Conservation (phyloP, 2,888 invertebrate species). For the Drosophila rubida region DNA sequence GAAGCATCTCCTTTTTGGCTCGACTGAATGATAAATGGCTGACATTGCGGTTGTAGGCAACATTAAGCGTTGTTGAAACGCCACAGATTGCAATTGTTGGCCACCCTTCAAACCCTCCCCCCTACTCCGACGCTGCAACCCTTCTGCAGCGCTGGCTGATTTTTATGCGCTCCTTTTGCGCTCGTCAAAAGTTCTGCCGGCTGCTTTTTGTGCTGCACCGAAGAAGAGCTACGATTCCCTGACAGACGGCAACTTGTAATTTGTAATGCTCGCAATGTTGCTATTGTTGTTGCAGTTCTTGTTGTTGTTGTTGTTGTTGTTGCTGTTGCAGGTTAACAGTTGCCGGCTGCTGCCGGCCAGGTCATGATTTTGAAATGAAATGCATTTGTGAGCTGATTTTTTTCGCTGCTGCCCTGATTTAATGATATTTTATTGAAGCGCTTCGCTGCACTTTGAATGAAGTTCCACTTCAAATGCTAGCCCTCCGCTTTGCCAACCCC, state of each 20-base stretch:
- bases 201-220: constrained; percentile 44
- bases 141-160: constrained; percentile 24
- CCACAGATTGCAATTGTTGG: constrained; percentile 76
- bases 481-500: background rate
- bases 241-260: constrained; percentile 70
- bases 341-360: constrained; percentile 34
- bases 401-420: constrained; percentile 59
- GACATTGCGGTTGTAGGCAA: constrained; percentile 76
- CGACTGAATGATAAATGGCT: constrained; percentile 74
- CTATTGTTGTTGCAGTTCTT: constrained; percentile 1
- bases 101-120: background rate
- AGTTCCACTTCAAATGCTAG: constrained; percentile 29
- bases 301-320: constrained; percentile 16
- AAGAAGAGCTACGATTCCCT: constrained; percentile 32
- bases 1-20: constrained; percentile 31
- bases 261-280: constrained; percentile 58
- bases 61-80: constrained; percentile 75
- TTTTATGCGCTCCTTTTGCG: constrained; percentile 41
- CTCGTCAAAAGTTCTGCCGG: constrained; percentile 58
- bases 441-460: constrained; percentile 28
- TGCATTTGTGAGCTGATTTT: constrained; percentile 62
- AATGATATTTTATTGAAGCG: constrained; percentile 64
- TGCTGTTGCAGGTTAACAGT: constrained; percentile 38
- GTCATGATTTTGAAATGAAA: constrained; percentile 72
- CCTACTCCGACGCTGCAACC: background rate